These are phyloP conservation scores for Alligator sinensis DNA, from an alignment of 2,113 vertebrate genomes.

Conservation along the genomic window DNA sequence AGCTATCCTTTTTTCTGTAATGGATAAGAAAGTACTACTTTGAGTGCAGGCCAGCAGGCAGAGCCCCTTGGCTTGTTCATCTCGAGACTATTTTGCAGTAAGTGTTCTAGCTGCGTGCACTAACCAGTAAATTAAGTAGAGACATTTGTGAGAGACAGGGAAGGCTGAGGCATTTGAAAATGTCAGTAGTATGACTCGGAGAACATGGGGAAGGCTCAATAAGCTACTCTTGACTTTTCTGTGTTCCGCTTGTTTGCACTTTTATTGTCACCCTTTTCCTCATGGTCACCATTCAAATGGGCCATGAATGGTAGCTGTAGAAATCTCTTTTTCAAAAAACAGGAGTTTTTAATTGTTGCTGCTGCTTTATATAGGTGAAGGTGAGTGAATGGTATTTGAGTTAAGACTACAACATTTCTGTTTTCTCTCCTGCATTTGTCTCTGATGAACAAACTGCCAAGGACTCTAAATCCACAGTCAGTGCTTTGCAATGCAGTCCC, in stretches of 20 bases:
- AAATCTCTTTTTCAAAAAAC: background rate
- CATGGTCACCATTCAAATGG: background rate
- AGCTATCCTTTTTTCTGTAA: background rate
- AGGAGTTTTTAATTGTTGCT: background rate
- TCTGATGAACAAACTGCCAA: background rate
- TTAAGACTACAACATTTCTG: background rate
- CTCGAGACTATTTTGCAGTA: background rate
- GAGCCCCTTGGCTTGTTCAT: background rate
- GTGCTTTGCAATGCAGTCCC: background rate
- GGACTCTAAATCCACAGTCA: background rate
- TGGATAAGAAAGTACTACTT: background rate
- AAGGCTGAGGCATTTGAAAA: background rate
- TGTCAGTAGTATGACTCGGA: background rate
- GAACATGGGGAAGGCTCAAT: background rate
- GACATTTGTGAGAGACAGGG: background rate
- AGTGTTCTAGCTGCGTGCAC: background rate
- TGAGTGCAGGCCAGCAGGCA: background rate
- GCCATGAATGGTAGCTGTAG: background rate
- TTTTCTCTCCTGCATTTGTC: background rate
- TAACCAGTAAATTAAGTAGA: background rate
- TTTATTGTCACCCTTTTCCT: background rate
- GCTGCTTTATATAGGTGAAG: background rate
- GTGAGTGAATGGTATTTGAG: background rate
- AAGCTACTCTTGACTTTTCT: background rate
- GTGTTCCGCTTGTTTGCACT: background rate